Base-by-base conservation (phyloP, 2,888 invertebrate genomes). In the Hypena proboscidalis region DNA sequence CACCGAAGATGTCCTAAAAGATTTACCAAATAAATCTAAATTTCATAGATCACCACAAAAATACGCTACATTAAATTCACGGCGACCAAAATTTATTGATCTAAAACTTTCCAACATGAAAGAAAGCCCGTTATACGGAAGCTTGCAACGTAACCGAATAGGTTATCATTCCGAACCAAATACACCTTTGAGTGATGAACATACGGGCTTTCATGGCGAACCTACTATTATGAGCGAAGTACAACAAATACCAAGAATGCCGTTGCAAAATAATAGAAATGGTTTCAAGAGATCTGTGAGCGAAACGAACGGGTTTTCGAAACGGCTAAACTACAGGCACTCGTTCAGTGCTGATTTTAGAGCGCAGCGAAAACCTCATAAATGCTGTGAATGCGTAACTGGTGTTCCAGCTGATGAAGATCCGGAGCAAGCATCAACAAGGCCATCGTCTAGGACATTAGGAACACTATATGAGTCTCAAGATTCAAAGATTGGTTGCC, bases 401-500 rank as follows among this genome's bases (percentile, higher is more conserved):
- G 91, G 91, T 29, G 77, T 89, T 66, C 80, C 85, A 17, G 84
- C 80, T 46, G 91, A 84, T 72, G 79, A 83, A 44, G 76, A 78
- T 33, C 45, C 63, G 17, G 77, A 76, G 35, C 64, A 79, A 74
- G 61, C 84, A 71, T 11, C 45, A 15, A 70, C 90, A 65, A 45
- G 87, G 65, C 64, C 79, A 13, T 70, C 77, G 1, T 78, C 87
- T 1, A 71, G 93, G 84, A 86, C 84, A 19, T 70, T 91, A 47
- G 89, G 89, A 31, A 91, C 91, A 17, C 73, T 91, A 31, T 91
- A 91, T 53, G 91, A 91, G 74, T 78, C 90, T 43, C 88, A 92
- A 74, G 94, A 95, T 74, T 92, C 94, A n/a, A 93, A 94, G 80
- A 91, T 94, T 46, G 94, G 94, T 20, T 94, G 93, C 61, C 94